Evolutionary conservation across 2,888 invertebrate genomes (phyloP).

Genomic region (Caenorhabditis zanzibari): DNA sequence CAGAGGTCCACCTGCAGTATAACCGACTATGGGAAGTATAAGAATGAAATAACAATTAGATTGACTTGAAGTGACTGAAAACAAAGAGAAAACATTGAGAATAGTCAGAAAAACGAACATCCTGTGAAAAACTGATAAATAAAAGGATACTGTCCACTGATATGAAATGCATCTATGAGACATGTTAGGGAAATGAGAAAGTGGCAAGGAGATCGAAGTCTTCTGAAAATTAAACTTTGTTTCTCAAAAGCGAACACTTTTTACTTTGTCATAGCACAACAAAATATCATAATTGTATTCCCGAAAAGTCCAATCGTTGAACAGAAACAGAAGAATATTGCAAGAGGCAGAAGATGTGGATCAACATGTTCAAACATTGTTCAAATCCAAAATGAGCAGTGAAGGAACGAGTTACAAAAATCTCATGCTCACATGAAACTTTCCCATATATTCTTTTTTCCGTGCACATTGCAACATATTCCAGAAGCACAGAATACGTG

Average conservation of each 20-base stretch:
- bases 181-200: constrained; percentile 32
- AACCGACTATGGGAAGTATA: constrained; percentile 60
- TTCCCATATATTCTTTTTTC: constrained; percentile 15
- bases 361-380: constrained; percentile 63
- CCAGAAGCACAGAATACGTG: constrained; percentile 18
- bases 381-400: not conserved
- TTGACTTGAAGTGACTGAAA: constrained; percentile 60
- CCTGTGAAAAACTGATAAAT: constrained; percentile 55
- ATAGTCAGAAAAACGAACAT: constrained; percentile 17
- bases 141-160: constrained; percentile 67
- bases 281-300: constrained; percentile 30
- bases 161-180: constrained; percentile 53
- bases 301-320: constrained; percentile 37
- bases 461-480: constrained; percentile 35
- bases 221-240: constrained; percentile 33
- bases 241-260: not conserved
- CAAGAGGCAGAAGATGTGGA: constrained; percentile 62
- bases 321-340: constrained; percentile 60
- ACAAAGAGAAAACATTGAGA: not conserved
- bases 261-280: constrained; percentile 35
- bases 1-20: constrained; percentile 61
- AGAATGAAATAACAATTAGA: constrained; percentile 63
- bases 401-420: constrained; percentile 5
- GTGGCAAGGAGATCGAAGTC: constrained; percentile 43
- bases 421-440: not conserved